phyloP scores from a whole-genome alignment of 1,140 invertebrate species.

The Drosophila arizonae region DNA sequence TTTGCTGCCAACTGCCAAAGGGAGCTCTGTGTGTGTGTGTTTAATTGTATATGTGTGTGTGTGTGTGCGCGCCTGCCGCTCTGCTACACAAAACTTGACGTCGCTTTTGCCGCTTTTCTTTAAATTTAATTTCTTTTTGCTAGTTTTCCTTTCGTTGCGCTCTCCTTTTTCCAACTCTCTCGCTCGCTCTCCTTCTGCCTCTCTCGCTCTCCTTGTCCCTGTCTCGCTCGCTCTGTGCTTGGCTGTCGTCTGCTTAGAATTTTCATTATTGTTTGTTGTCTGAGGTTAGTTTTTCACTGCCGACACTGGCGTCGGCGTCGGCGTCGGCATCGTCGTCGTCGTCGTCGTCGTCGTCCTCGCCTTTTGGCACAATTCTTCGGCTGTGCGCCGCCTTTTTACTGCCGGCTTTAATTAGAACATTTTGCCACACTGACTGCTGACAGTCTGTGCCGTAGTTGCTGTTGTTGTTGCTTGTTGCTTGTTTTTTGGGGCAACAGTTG shows the following conservation, averaged over 20 bases:
- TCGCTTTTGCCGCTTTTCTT: conserved; percentile 52
- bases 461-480: conserved; percentile 21
- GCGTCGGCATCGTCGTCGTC: conserved; percentile 27
- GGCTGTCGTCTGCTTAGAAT: conserved; percentile 65
- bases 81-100: conserved; percentile 52
- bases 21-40: neutral
- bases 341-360: conserved; percentile 43
- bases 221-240: neutral
- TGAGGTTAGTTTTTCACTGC: conserved; percentile 79
- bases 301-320: conserved; percentile 43
- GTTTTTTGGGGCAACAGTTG: conserved; percentile 68
- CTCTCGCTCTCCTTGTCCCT: neutral
- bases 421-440: conserved; percentile 60
- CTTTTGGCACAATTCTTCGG: conserved; percentile 73
- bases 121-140: conserved; percentile 79
- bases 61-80: conserved; percentile 41
- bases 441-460: conserved; percentile 23
- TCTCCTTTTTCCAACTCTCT: neutral
- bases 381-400: conserved; percentile 62
- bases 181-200: neutral
- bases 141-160: conserved; percentile 54
- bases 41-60: neutral
- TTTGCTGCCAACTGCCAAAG: conserved; percentile 31
- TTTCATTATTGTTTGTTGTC: conserved; percentile 81
- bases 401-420: conserved; percentile 80